Base-by-base conservation (phyloP, 2,797 vertebrate genomes). In the Coluber constrictor region DNA sequence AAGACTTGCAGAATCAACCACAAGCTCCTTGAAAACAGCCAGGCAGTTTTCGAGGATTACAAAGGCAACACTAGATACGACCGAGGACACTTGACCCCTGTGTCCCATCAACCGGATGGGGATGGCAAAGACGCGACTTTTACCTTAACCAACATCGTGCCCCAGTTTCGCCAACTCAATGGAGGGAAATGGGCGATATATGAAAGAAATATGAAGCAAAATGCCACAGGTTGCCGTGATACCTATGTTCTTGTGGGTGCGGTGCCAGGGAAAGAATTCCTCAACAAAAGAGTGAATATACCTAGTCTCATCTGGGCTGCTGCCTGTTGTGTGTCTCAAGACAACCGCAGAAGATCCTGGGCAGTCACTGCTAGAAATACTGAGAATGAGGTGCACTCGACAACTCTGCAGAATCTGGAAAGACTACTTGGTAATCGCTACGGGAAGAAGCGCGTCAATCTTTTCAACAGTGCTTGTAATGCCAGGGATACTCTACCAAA, bases 231-330 rank as follows among this genome's bases (percentile, higher is more conserved):
- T 0, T 66, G 63, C 27, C 27, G 1, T 5, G 4, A 66, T n/a
- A 66, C 29, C 0, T 66, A 66, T 5, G 27, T 66, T 29, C 27
- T 66, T n/a, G 63, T 66, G 63, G 63, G 63, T n/a, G 29, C 3
- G 11, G 29, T 66, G 1, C 63, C 63, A 4, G 27, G 63, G 11
- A 3, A 2, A 13, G 0, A 66, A 13, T 5, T n/a, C 12, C 32
- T 79, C 7, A 20, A 18, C 4, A 56, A 56, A 4, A 95, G 95
- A 60, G 96, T 97, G 63, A 97, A 97, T 4, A 95, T 92, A 56
- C 96, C 96, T 92, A 95, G 96, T 93, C 0, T 95, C 89, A 3
- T 97, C 88, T 97, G 96, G 96, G 92, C 96, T 0, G 90, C 94
- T 1, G 94, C 94, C 79, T 97, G 96, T 94, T 96, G 96, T 0